A percentile compares a stretch with the other conserved stretches of the same genome.
These are phyloP conservation scores for Papilio xuthus DNA, from an alignment of 1,140 invertebrate species.

Conservation along the genomic window DNA sequence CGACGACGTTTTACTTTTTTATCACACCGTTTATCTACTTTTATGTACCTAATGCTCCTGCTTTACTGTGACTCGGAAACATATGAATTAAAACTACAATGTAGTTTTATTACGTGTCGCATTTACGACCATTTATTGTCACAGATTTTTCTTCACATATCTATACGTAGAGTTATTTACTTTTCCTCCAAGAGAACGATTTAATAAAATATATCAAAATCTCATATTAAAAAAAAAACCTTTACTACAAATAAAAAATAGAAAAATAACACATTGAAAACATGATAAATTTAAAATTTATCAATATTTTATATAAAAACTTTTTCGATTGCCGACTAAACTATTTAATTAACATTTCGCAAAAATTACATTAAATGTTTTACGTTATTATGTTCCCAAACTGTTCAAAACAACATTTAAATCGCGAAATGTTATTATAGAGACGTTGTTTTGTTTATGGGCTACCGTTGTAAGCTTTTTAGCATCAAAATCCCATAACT, in stretches of 20 bases:
- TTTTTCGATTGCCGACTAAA: background rate
- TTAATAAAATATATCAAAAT: no score
- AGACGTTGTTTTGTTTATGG: slow-evolving; percentile 5
- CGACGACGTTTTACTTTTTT: slow-evolving; percentile 61
- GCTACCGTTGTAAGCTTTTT: slow-evolving; percentile 41
- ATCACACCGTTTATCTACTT: slow-evolving; percentile 53
- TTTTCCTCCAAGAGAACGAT: no score
- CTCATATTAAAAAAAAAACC: no score
- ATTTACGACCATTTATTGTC: no score
- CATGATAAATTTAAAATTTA: no score
- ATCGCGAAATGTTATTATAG: background rate
- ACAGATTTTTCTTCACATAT: no score
- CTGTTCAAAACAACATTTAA: background rate
- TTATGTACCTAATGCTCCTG: slow-evolving; percentile 41
- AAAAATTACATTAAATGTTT: background rate
- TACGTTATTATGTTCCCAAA: background rate
- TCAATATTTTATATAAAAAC: no score
- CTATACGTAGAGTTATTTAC: no score
- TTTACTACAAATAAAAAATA: no score
- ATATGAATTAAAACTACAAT: background rate
- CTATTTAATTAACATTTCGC: background rate
- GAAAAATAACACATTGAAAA: no score
- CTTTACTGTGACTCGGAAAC: background rate
- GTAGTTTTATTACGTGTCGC: background rate
- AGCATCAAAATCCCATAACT: slow-evolving; percentile 50